Evolutionary conservation across 2,113 vertebrate species (phyloP), one percentile per base, ranked within the genome.

Genomic region (Hydropotes inermis): DNA sequence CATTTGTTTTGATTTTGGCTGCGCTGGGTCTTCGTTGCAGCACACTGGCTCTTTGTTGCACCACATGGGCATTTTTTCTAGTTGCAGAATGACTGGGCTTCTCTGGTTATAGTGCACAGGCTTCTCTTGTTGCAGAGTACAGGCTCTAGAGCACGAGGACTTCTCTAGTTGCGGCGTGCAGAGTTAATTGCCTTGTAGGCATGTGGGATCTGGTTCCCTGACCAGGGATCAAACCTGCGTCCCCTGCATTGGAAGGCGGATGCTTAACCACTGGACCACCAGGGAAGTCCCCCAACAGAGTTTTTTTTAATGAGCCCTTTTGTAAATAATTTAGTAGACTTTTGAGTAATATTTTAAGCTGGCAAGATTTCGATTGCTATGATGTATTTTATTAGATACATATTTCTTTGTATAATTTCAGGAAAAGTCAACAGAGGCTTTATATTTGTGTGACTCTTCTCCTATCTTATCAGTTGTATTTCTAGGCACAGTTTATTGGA

Each of bases 341-440:
- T 96, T 92, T 79, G 28, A 94, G 27, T 87, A 76, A 86, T 82
- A 45, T 52, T 88, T 95, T 43, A 67, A 94, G n/a, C 33, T 93
- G 70, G 36, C 58, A 95, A 88, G 36, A n/a, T 74, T 97, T 76
- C 79, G 28, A 94, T 85, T 96, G 15, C 93, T 84, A n/a, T 85
- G 19, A 86, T 61, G 5, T 64, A 47, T 93, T 96, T 97, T 97
- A 94, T 95, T 91, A 93, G 33, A 30, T 93, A 54, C 9, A 13
- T 87, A 86, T 95, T 98, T 97, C 74, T 96, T 87, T 85, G 11
- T 25, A n/a, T 96, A 91, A 93, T 94, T 98, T 94, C 64, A 86
- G 82, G 67, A 93, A 87, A 95, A 79, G 39, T 86, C 76, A 97
- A 55, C 58, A 89, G 36, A 89, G 36, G 2, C 36, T 95, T 91